Evolutionary conservation across 2,888 invertebrate genomes (phyloP).

Genomic region (Azorinus chamasolen): DNA sequence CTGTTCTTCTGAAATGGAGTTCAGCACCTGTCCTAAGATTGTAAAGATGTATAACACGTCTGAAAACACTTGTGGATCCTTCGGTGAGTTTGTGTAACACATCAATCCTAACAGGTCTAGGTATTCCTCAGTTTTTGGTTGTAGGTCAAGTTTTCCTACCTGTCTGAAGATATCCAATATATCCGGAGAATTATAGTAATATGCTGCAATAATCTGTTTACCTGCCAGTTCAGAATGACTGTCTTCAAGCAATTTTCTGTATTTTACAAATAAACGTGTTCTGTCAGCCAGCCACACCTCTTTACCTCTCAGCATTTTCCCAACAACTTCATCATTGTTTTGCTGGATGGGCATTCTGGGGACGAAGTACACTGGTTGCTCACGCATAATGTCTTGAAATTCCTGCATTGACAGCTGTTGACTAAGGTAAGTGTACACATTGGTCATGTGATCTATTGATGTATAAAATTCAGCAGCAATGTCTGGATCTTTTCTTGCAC

Average conservation of each 20-base stretch:
- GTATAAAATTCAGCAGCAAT: slow-evolving; percentile 75
- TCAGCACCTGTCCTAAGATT: slow-evolving; percentile 67
- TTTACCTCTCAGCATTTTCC: slow-evolving; percentile 71
- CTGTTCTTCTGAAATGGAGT: slow-evolving; percentile 21
- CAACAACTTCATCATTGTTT: slow-evolving; percentile 47
- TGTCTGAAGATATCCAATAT: slow-evolving; percentile 61
- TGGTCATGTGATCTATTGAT: slow-evolving; percentile 75
- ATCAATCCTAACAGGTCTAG: slow-evolving; percentile 74
- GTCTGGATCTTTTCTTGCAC: slow-evolving; percentile 61
- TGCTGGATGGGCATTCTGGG: slow-evolving; percentile 40
- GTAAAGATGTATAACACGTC: slow-evolving; percentile 72
- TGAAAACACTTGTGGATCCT: slow-evolving; percentile 57
- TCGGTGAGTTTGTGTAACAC: slow-evolving; percentile 61
- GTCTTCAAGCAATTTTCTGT: slow-evolving; percentile 64
- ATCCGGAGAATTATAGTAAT: slow-evolving; percentile 42
- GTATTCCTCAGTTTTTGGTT: slow-evolving; percentile 75
- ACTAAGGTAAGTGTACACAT: slow-evolving; percentile 77
- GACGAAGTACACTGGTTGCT: slow-evolving; percentile 80
- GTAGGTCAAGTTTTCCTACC: slow-evolving; percentile 64
- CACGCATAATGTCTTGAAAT: slow-evolving; percentile 74
- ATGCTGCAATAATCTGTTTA: slow-evolving; percentile 62
- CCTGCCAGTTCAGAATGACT: slow-evolving; percentile 72
- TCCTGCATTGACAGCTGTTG: slow-evolving; percentile 74
- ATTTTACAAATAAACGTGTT: slow-evolving; percentile 79
- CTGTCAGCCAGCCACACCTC: slow-evolving; percentile 83